phyloP scores from a whole-genome alignment of 1,140 invertebrate species.

The Pantala flavescens region DNA sequence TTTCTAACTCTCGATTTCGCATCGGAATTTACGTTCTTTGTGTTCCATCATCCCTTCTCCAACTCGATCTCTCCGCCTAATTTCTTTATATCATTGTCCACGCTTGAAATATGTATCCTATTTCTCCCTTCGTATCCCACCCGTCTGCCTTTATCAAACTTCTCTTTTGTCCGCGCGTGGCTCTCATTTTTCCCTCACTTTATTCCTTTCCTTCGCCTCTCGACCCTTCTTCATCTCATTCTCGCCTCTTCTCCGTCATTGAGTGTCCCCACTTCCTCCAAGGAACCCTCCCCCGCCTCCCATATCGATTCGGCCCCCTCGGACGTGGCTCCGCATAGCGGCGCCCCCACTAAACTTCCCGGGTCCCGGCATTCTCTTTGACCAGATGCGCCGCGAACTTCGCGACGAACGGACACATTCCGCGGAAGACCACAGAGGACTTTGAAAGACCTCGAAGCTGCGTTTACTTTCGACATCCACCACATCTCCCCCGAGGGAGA shows the following conservation, averaged over 20 bases:
- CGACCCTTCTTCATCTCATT: neutral
- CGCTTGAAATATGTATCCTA: no score
- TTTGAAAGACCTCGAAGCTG: neutral
- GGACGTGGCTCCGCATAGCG: neutral
- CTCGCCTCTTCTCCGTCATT: neutral
- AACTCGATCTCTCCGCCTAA: no score
- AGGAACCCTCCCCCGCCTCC: neutral
- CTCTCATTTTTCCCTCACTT: no score
- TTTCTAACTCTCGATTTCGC: no score
- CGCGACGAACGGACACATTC: neutral
- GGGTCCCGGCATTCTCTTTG: neutral
- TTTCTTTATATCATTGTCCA: no score
- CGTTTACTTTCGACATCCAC: no score
- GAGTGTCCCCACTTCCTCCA: neutral
- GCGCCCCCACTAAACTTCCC: neutral
- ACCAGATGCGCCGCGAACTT: neutral
- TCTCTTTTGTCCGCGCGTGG: no score
- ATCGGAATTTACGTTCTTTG: no score
- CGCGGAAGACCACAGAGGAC: neutral
- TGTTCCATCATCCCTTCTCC: no score
- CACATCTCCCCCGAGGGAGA: no score
- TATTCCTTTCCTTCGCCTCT: neutral
- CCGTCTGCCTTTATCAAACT: no score
- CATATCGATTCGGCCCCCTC: neutral
- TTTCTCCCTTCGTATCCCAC: no score